These are phyloP conservation scores for Lutjanus argentimaculatus DNA, from an alignment of 2,797 vertebrate species.

Conservation along the genomic window DNA sequence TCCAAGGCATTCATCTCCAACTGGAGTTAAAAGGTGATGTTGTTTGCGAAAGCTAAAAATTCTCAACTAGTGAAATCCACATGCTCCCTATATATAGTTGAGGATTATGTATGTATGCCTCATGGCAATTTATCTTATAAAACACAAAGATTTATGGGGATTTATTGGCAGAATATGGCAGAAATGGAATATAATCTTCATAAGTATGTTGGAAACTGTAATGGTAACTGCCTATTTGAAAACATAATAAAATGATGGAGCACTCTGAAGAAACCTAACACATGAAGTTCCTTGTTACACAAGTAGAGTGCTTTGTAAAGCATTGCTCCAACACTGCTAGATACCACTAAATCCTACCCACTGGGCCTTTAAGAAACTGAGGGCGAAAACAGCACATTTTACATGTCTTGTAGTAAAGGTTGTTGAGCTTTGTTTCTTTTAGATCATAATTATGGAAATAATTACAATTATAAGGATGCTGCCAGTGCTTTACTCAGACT, in stretches of 20 bases:
- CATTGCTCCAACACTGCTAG: too few species aligned
- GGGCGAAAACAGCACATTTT: neutral
- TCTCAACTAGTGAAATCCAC: conserved; percentile 1
- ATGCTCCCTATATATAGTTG: neutral
- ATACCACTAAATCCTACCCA: too few species aligned
- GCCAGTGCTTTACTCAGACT: neutral
- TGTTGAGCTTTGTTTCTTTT: neutral
- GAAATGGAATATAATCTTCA: too few species aligned
- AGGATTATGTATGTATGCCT: neutral
- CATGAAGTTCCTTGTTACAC: too few species aligned
- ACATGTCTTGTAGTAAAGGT: conserved; percentile 3
- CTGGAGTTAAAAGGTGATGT: conserved; percentile 31
- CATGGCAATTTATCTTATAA: neutral
- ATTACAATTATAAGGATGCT: neutral
- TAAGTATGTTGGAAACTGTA: too few species aligned
- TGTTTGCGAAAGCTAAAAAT: neutral
- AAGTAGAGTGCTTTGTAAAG: too few species aligned
- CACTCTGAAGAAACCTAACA: too few species aligned
- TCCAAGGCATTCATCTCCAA: conserved; percentile 19
- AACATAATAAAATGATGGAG: too few species aligned
- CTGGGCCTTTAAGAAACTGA: too few species aligned
- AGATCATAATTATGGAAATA: neutral
- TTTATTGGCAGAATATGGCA: too few species aligned
- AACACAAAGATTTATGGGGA: too few species aligned
- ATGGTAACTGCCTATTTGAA: too few species aligned